A percentile compares a stretch with the other conserved stretches of the same genome.
phyloP scores from a whole-genome alignment of 2,113 vertebrate genomes.

The Neomonachus schauinslandi region DNA sequence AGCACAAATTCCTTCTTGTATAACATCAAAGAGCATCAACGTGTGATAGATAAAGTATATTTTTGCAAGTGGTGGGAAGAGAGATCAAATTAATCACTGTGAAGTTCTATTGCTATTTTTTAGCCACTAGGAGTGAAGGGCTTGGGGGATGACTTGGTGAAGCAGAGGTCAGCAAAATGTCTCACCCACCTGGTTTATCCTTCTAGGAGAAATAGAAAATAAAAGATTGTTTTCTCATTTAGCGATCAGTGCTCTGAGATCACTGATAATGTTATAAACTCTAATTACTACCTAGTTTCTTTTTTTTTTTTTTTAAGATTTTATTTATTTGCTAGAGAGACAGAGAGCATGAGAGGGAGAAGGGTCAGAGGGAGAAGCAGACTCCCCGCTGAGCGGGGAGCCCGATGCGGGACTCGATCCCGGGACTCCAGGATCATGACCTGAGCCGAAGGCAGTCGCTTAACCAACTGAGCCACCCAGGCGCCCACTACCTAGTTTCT shows the following conservation, averaged over 20 bases:
- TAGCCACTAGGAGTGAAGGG: background rate
- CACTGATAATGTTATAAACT: background rate
- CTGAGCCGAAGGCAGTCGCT: too few relatives aligned
- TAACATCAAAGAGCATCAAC: conserved; percentile 31
- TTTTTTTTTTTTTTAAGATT: too few relatives aligned
- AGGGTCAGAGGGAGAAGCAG: too few relatives aligned
- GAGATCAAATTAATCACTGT: background rate
- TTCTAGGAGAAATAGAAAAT: background rate
- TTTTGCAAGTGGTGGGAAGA: conserved; percentile 55
- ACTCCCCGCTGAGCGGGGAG: too few relatives aligned
- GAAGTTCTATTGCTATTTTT: background rate
- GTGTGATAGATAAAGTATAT: conserved; percentile 23
- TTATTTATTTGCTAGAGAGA: too few relatives aligned
- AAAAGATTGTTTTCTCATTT: conserved; percentile 4
- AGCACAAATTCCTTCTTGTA: conserved; percentile 19
- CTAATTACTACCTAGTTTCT: background rate
- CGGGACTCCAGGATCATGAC: too few relatives aligned
- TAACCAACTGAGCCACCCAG: too few relatives aligned
- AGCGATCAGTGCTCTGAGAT: background rate
- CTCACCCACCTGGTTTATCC: background rate
- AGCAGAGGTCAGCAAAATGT: background rate
- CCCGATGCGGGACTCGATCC: too few relatives aligned
- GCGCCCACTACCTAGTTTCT: background rate
- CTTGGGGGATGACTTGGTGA: background rate
- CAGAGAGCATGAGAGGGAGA: too few relatives aligned